Evolutionary conservation across 2,797 vertebrate species (phyloP).

Genomic region (Numenius phaeopus): DNA sequence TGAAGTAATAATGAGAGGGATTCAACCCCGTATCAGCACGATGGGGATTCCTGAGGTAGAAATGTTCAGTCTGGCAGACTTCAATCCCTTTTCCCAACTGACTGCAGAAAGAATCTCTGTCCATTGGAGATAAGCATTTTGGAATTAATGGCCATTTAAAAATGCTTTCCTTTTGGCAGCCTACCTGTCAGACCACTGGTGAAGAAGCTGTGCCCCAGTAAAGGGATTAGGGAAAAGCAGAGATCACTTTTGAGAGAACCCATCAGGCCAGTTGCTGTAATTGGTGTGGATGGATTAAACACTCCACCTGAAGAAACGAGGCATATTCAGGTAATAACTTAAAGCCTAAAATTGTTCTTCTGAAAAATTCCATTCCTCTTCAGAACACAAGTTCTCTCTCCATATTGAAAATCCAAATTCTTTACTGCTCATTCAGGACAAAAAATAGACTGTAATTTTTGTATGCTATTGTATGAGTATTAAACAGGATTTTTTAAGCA

Average conservation of each 20-base stretch:
- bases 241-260: neutral
- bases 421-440: neutral
- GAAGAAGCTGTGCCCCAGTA: neutral
- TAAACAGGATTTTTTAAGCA: neutral
- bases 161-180: slow-evolving; percentile 31
- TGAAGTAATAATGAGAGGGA: slow-evolving; percentile 5
- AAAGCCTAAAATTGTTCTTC: neutral
- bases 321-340: neutral
- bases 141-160: slow-evolving; percentile 47
- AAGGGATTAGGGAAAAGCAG: slow-evolving; percentile 7
- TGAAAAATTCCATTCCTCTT: neutral
- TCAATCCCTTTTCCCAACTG: slow-evolving; percentile 44
- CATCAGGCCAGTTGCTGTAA: neutral
- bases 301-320: neutral
- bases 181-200: neutral
- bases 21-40: neutral
- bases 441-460: neutral
- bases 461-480: neutral
- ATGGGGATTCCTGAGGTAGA: neutral
- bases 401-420: neutral
- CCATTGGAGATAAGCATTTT: slow-evolving; percentile 47
- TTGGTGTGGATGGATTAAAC: neutral
- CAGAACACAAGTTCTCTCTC: neutral
- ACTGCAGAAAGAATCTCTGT: slow-evolving; percentile 30
- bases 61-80: neutral